Base-by-base conservation (phyloP, 2,888 invertebrate species). In the Ptychoptera albimana region DNA sequence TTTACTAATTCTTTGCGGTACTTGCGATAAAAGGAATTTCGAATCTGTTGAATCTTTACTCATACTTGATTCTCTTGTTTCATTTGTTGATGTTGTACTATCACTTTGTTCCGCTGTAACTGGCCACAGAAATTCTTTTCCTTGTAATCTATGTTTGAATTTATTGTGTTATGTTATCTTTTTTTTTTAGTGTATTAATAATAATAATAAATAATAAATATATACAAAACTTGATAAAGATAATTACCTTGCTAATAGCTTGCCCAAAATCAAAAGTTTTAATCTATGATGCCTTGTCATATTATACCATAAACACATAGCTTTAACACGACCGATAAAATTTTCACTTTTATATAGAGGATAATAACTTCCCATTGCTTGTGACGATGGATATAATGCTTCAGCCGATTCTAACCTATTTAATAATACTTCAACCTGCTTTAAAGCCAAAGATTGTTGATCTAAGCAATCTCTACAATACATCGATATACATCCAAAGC, bases 301-400 rank as follows among this genome's bases (percentile, higher is more conserved):
- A 64, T 93, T 94, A 62, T 83, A 84, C 92, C 93, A 94, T 2
- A 91, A 69, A 56, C 86, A 88, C 75, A 93, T 79, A 10, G 88
- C 82, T 68, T 77, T 68, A 30, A 67, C 65, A 34, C 60, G 60
- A 2, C 60, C 61, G 37, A 66, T 58, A 54, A 63, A 65, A 45
- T 54, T 56, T 46, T 59, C 60, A 16, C 60, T 62, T 48, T 61
- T 63, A 50, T 64, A 64, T 12, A 79, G 67, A 11, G 82, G 80
- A 67, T 82, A 83, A 47, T 82, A 75, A 7, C 66, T 67, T 0
- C 77, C 82, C 67, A 92, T 82, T 15, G 85, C 82, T 53, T 80
- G 77, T 43, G 78, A 78, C 6, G 88, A 88, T 0, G 91, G 88
- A 67, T 85, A 93, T 10, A 92, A 70, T 4, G 81, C 73, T 58